A percentile compares a stretch with the other conserved stretches of the same genome.
Conservation (phyloP, 1,140 invertebrate species). For the Drosophila repletoides region DNA sequence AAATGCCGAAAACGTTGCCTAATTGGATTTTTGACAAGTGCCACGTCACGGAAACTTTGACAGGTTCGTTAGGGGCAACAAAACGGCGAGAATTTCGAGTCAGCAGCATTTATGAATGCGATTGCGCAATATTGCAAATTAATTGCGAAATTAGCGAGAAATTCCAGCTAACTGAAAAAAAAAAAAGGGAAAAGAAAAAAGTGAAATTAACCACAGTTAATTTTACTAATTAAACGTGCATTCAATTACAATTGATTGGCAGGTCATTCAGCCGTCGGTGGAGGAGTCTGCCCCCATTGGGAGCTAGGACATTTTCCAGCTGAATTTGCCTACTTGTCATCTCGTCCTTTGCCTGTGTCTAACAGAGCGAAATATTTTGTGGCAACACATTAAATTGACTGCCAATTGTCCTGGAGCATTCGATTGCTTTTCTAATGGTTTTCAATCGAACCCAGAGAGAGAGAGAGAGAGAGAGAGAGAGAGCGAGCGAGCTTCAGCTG, state of each 20-base stretch:
- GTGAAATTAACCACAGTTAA: constrained; percentile 49
- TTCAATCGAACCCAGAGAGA: constrained; percentile 24
- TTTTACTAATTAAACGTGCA: constrained; percentile 61
- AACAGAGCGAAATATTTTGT: not conserved
- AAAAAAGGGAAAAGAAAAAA: too few relatives aligned
- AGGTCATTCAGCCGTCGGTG: not conserved
- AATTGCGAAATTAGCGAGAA: constrained; percentile 54
- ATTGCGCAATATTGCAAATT: constrained; percentile 62
- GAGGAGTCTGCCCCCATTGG: not conserved
- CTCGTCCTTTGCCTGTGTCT: not conserved
- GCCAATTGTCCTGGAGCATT: constrained; percentile 11
- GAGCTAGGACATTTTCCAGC: too few relatives aligned
- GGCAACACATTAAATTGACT: constrained; percentile 32
- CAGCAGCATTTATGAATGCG: constrained; percentile 45
- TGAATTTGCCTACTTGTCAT: too few relatives aligned
- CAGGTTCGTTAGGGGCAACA: constrained; percentile 14
- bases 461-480: too few relatives aligned
- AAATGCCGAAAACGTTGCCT: constrained; percentile 45
- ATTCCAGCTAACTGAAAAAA: constrained; percentile 28
- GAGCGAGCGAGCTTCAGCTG: too few relatives aligned
- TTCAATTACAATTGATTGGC: constrained; percentile 58
- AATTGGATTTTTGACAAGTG: constrained; percentile 71
- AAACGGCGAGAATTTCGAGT: constrained; percentile 2
- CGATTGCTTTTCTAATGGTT: not conserved
- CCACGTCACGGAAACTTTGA: constrained; percentile 29